Percentiles rank a stretch among this genome's conserved stretches.
Evolutionary conservation across 1,140 invertebrate species (phyloP).

Genomic region (Piezodorus guildinii): DNA sequence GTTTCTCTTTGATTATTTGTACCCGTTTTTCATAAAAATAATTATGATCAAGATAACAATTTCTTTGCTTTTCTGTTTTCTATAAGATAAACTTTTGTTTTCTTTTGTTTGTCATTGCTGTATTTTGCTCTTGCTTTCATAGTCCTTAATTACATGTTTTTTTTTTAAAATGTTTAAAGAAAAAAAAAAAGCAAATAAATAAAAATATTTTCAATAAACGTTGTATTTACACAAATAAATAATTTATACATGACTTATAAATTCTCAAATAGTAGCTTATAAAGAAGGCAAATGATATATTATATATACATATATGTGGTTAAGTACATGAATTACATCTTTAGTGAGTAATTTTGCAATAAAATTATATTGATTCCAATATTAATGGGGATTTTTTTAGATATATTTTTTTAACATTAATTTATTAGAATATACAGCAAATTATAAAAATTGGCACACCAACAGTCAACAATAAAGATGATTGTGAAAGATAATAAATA

Average conservation of each 20-base stretch:
- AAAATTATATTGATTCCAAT: not conserved
- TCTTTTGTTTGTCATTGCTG: too few relatives aligned
- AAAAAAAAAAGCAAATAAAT: too few relatives aligned
- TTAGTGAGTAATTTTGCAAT: not conserved
- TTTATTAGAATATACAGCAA: constrained; percentile 2
- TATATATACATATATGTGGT: constrained; percentile 2
- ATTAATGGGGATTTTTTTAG: not conserved
- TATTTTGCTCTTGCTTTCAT: too few relatives aligned
- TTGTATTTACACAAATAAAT: constrained; percentile 16
- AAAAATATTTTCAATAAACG: too few relatives aligned
- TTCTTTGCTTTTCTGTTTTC: too few relatives aligned
- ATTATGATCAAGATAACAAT: too few relatives aligned
- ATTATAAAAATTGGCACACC: constrained; percentile 11
- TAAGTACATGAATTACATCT: not conserved
- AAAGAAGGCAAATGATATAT: constrained; percentile 9
- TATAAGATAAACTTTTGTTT: too few relatives aligned
- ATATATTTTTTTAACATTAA: not conserved
- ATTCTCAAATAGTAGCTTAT: constrained; percentile 5
- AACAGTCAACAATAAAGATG: constrained; percentile 9
- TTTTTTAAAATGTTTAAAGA: too few relatives aligned
- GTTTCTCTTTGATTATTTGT: too few relatives aligned
- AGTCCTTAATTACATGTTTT: too few relatives aligned
- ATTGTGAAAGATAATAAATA: constrained; percentile 1
- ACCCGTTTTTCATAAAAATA: too few relatives aligned
- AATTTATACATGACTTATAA: constrained; percentile 15